phyloP scores from a whole-genome alignment of 1,140 invertebrate genomes.

The Orchestia grillus region DNA sequence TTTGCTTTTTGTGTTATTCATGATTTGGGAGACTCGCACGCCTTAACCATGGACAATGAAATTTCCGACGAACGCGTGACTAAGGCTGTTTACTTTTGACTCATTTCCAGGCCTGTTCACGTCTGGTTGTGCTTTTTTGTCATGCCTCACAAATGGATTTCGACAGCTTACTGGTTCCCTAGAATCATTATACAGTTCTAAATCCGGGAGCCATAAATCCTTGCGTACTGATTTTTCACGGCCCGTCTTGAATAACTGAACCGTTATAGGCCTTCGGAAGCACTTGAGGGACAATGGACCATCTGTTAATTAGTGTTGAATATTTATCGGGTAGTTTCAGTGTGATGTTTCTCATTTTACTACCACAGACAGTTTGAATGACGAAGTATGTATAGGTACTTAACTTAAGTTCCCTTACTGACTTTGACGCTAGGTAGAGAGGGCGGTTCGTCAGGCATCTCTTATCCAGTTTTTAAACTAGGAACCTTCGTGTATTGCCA shows the following conservation, averaged over 20 bases:
- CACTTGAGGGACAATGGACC: not conserved
- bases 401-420: too few species aligned
- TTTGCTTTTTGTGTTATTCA: not conserved
- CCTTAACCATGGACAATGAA: not conserved
- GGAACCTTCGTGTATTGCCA: too few species aligned
- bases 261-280: not conserved
- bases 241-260: not conserved
- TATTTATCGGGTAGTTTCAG: too few species aligned
- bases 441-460: too few species aligned
- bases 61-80: not conserved
- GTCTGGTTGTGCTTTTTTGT: not conserved
- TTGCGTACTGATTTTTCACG: not conserved
- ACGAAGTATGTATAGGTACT: too few species aligned
- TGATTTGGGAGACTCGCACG: not conserved
- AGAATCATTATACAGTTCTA: not conserved
- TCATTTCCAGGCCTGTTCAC: not conserved
- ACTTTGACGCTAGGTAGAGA: too few species aligned
- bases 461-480: too few species aligned
- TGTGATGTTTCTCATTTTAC: too few species aligned
- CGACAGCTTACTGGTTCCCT: not conserved
- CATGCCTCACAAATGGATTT: not conserved
- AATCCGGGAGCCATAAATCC: not conserved
- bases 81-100: not conserved
- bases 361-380: too few species aligned
- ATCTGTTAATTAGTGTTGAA: too few species aligned